These are phyloP conservation scores for Platichthys flesus DNA, from an alignment of 2,113 vertebrate genomes.

Conservation along the genomic window DNA sequence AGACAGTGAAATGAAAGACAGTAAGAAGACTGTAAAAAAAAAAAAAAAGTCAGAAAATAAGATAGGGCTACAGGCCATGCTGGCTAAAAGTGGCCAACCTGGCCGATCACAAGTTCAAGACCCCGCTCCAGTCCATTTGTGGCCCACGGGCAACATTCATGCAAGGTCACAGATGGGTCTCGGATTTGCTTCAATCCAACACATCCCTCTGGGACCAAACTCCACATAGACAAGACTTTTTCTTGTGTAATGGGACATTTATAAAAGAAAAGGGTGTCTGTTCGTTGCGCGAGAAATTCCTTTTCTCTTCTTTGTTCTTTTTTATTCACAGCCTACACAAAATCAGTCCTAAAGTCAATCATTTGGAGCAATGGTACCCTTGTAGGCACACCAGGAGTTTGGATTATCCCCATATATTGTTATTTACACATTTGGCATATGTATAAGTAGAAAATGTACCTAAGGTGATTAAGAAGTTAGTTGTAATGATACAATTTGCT, in stretches of 20 bases:
- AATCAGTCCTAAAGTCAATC: background rate
- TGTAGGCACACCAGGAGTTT: background rate
- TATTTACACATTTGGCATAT: background rate
- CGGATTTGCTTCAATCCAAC: background rate
- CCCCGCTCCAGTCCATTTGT: slow-evolving; percentile 3
- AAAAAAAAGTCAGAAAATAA: background rate
- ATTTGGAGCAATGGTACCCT: slow-evolving; percentile 2
- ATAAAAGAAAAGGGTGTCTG: slow-evolving; percentile 15
- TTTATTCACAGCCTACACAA: slow-evolving; percentile 13
- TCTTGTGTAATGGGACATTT: slow-evolving; percentile 6
- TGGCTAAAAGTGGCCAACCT: background rate
- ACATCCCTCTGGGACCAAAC: slow-evolving; percentile 15
- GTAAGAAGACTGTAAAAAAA: background rate
- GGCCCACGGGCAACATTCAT: slow-evolving; percentile 8
- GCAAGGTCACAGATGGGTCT: slow-evolving; percentile 23
- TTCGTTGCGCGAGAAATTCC: background rate
- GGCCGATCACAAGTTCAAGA: slow-evolving; percentile 1
- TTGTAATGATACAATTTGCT: background rate
- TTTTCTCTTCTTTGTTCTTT: background rate
- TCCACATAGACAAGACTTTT: slow-evolving; percentile 12
- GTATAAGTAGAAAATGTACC: background rate
- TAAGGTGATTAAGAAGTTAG: background rate
- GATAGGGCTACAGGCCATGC: background rate
- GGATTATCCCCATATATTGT: slow-evolving; percentile 4
- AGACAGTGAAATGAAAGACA: background rate